A percentile compares a stretch with the other conserved stretches of the same genome.
Evolutionary conservation across 2,888 invertebrate species (phyloP).

Genomic region (Boloria selene): DNA sequence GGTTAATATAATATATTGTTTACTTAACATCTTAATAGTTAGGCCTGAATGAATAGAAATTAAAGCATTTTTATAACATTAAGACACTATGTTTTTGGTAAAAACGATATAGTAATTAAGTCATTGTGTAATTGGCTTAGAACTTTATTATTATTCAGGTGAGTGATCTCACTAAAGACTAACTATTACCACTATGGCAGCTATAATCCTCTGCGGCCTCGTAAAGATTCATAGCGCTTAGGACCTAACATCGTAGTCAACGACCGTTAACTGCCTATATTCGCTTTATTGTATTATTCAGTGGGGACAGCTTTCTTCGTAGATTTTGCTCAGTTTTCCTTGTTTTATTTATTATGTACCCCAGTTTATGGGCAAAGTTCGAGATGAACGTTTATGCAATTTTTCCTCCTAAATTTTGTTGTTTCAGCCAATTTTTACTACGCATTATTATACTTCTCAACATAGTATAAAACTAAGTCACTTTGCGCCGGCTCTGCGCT

Average conservation of each 20-base stretch:
- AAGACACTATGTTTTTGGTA: no score
- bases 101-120: neutral
- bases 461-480: neutral
- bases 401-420: neutral
- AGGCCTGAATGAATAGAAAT: no score
- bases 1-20: no score
- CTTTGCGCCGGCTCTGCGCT: neutral
- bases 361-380: slow-evolving; percentile 13
- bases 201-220: slow-evolving; percentile 31
- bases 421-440: slow-evolving; percentile 1
- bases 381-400: neutral
- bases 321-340: slow-evolving; percentile 3
- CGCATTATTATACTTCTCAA: neutral
- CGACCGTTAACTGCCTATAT: slow-evolving; percentile 27
- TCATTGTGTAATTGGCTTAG: neutral
- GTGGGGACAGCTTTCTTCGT: slow-evolving; percentile 17
- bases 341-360: slow-evolving; percentile 10
- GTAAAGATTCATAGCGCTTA: slow-evolving; percentile 36
- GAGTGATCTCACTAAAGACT: slow-evolving; percentile 17
- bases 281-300: slow-evolving; percentile 24
- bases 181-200: slow-evolving; percentile 16
- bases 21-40: no score
- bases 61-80: no score
- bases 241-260: slow-evolving; percentile 32
- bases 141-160: neutral